Evolutionary conservation across 2,797 vertebrate species (phyloP), one percentile per base, ranked within the genome.

Genomic region (Sebastes itinus): DNA sequence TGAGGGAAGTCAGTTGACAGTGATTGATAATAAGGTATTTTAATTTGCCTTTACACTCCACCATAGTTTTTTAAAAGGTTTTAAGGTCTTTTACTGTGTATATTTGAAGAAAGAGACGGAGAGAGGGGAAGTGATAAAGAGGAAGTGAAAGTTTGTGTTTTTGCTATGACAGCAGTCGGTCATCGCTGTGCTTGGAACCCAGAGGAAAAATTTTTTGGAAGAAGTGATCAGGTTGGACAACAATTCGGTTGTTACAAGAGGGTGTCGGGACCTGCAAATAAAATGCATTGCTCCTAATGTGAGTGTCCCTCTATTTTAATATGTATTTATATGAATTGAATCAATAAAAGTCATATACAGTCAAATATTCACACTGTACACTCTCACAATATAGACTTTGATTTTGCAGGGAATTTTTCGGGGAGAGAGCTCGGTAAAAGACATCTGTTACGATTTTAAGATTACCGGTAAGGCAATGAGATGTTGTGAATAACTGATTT

Each of bases 141-240:
- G 25, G 35, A 73, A 70, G 54, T 20, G 18, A 67, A 82, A 73
- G 42, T 35, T 14, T 8, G 1, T 63, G 11, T 2, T 13, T 32
- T 9, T 22, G 42, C 42, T 46, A 0, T 46, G n/a, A 33, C 5
- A 42, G 5, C 9, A 23, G 30, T 28, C 27, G 5, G 27, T 28
- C 27, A 28, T 28, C 27, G 3, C 0, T 16, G 0, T 0, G 0
- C 0, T 4, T 5, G 11, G 2, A 0, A 6, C 0, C 3, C 1
- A 14, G 7, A 18, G 0, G 2, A 16, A 2, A 42, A 1, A 2
- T 0, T 0, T 0, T 10, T 1, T 0, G 0, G 0, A 0, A 0
- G 18, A 10, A 1, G 55, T 78, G 1, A 3, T 16, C 1, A 1
- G 1, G 0, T 18, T 88, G 0, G 13, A 76, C 63, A 52, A 22